Base-by-base conservation (phyloP, 2,797 vertebrate genomes). In the Nannoperca australis region DNA sequence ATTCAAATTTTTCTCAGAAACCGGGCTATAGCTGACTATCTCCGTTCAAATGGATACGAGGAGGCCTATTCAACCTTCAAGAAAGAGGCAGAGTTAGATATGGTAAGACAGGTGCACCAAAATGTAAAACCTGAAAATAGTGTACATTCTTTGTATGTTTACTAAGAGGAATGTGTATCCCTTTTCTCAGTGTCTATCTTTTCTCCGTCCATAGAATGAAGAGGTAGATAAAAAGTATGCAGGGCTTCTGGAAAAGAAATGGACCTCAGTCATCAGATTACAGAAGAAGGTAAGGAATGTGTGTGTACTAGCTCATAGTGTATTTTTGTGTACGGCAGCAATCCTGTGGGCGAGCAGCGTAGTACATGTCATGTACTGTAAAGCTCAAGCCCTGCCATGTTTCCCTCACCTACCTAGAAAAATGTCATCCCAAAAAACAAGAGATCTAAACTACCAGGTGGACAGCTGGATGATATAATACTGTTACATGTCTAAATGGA, bases 211-310 rank as follows among this genome's bases (percentile, higher is more conserved):
- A 36, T 81, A 99, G 98, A 99, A 99, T 96, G 98, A 99, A 96
- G 98, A 99, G 85, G 95, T 97, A 96, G 98, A 99, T 95, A 99
- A 99, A 93, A 99, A 99, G 94, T 99, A 99, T 87, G 98, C 98
- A 42, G 98, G 98, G 22, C 97, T 99, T 93, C 95, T 99, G 97
- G 98, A 99, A 95, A 99, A 99, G 85, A 99, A 99, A 95, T 99
- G 98, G 98, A 99, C 98, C 79, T 99, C 98, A 15, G 98, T 99
- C 93, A 99, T 99, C 95, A 97, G 98, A 97, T 97, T 99, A 97
- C 98, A 99, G 90, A 99, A 99, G 93, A 99, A 99, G 97, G 98
- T 98, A 88, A 93, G 82, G 45, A 51, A 34, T 40, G 2, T 72
- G 24, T 59, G 18, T 51, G 15, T 55, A 7, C 11, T 14, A 11